Base-by-base conservation (phyloP, 2,888 invertebrate species). In the Drosophila recens region DNA sequence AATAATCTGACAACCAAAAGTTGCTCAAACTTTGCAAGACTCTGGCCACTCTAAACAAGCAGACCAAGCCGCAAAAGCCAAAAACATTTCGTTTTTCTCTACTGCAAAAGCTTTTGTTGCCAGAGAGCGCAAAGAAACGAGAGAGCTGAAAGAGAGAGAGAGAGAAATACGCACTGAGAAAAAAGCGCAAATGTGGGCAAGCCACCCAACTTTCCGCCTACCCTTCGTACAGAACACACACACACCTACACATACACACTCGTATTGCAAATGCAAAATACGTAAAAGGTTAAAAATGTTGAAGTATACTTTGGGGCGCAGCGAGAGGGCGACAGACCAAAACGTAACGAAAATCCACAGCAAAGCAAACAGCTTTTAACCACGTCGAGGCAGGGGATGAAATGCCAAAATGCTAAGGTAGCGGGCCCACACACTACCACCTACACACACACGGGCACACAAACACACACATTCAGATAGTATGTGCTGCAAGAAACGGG, bases 341-440 rank as follows among this genome's bases (percentile, higher is more conserved):
- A 84, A 80, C 74, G 80, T 83, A 79, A 79, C 83, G 76, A 82
- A 87, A 87, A 86, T 82, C 75, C 83, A 70, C 86, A 87, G 82
- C 57, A 80, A 85, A 75, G 82, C 83, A 87, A 87, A 85, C 74
- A 82, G 71, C 80, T 80, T 85, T 87, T 79, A 71, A 82, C 78
- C 78, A 75, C 67, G 64, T 62, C 70, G 52, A 61, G 52, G 59
- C 52, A 3, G 58, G 49, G 40, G n/a, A 52, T 67, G 62, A 61
- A 52, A 54, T 49, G 72, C 54, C 57, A 64, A 78, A 78, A 78
- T 62, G 63, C 65, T 66, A 75, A 75, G 77, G 67, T 59, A 67
- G 59, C 49, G 43, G n/a, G 13, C 36, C 36, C 13, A 38, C 38
- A 17, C 52, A 33, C 46, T 30, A 34, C n/a, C 43, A 40, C 43